Evolutionary conservation across 2,113 vertebrate genomes (phyloP), one percentile per base, ranked within the genome.

Genomic region (Erpornis zantholeuca): DNA sequence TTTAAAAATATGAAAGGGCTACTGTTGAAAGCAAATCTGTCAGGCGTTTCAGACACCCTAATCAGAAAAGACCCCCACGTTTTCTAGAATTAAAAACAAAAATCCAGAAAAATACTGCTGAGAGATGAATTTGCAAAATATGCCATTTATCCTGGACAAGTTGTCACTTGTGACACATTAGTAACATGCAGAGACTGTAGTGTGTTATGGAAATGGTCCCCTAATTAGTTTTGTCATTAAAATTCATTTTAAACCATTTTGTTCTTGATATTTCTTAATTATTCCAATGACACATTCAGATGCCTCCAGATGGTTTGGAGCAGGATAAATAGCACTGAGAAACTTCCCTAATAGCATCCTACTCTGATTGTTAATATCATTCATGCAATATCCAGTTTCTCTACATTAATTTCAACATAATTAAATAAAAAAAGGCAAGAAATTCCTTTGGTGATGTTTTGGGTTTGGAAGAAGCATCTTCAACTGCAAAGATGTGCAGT

Each of bases 271-370:
- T 88, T 92, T 91, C 88, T 90, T 93, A 93, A 96, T 97, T 97
- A 96, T 96, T 91, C 40, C 65, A 94, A 49, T 86, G 81, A 70
- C 79, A 95, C 15, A 91, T 95, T 94, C 85, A 92, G 83, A 93
- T 92, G 68, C 66, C 35, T 96, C 95, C 97, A 97, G 96, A 96
- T 97, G 95, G 93, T 84, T 92, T 80, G 53, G 90, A 97, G 75
- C 69, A 90, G 81, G 81, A 97, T 93, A 96, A 96, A 93, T 52
- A 77, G 45, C 66, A 82, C 42, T 29, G 64, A 85, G 69, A 69
- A 96, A 72, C 88, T 89, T 92, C 72, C 66, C 40, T 87, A 82
- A 90, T 66, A 93, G 31, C 66, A 40, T 81, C 42, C 50, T 76
- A 84, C 50, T 86, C 65, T 86, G 71, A 90, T 76, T 90, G 24